phyloP scores from a whole-genome alignment of 2,797 vertebrate species.

The Alosa sapidissima region DNA sequence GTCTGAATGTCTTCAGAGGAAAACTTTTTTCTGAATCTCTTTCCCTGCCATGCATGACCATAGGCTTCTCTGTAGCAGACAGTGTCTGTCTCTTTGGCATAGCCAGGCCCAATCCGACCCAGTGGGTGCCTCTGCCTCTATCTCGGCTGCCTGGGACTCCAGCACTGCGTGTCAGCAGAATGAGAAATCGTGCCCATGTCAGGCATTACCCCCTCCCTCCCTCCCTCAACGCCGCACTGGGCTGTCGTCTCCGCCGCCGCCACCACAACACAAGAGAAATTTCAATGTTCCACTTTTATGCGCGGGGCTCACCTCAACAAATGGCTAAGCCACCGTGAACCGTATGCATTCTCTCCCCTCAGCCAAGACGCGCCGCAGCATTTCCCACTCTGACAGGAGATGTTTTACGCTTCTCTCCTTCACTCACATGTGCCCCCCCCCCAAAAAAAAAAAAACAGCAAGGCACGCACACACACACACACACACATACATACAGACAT shows the following conservation, averaged over 20 bases:
- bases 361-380: conserved; percentile 43
- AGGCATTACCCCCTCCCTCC: not conserved
- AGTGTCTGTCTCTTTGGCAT: not conserved
- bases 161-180: not conserved
- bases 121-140: not conserved
- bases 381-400: conserved; percentile 48
- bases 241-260: not conserved
- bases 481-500: conserved; percentile 25
- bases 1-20: too few relatives aligned
- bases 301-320: conserved; percentile 48
- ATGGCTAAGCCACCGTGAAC: conserved; percentile 55
- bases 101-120: not conserved
- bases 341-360: conserved; percentile 49
- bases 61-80: not conserved
- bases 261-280: conserved; percentile 46
- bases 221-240: not conserved
- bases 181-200: not conserved
- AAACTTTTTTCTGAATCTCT: not conserved
- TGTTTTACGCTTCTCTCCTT: conserved; percentile 38
- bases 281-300: conserved; percentile 52
- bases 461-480: conserved; percentile 15
- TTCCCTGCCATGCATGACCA: not conserved
- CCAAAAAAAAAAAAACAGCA: conserved; percentile 27
- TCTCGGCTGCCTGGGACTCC: not conserved
- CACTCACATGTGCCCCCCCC: conserved; percentile 28